These are phyloP conservation scores for Drosophila ustulata DNA, from an alignment of 2,888 invertebrate species.

Conservation along the genomic window DNA sequence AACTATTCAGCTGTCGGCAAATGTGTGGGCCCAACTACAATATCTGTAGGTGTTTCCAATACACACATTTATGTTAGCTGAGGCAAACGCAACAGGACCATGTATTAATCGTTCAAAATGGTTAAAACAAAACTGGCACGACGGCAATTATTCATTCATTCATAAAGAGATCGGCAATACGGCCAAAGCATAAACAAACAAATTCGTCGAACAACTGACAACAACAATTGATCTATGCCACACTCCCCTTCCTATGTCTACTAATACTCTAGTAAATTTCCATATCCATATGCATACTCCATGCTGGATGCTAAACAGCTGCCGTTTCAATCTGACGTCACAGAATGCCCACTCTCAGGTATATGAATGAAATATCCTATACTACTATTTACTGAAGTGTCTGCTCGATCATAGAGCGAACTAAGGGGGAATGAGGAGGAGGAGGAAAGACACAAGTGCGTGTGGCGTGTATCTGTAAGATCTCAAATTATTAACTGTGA, in stretches of 20 bases:
- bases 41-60: constrained; percentile 7
- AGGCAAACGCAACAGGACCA: background rate
- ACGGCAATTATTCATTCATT: constrained; percentile 78
- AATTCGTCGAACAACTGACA: constrained; percentile 59
- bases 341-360: constrained; percentile 22
- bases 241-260: constrained; percentile 12
- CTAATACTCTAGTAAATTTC: background rate
- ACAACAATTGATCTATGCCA: constrained; percentile 73
- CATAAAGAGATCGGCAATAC: constrained; percentile 72
- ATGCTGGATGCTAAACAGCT: constrained; percentile 43
- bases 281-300: constrained; percentile 20
- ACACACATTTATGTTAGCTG: background rate
- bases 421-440: background rate
- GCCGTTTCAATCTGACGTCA: constrained; percentile 49
- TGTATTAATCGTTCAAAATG: constrained; percentile 69
- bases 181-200: constrained; percentile 71
- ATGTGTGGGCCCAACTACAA: constrained; percentile 13
- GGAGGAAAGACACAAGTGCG: constrained; percentile 6
- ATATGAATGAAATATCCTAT: constrained; percentile 63
- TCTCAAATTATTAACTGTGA: constrained; percentile 72
- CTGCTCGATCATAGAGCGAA: constrained; percentile 1
- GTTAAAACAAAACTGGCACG: constrained; percentile 48
- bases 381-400: constrained; percentile 23
- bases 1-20: constrained; percentile 16
- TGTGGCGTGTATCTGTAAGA: constrained; percentile 52